phyloP scores from a whole-genome alignment of 2,888 invertebrate genomes.

The Arge pagana region DNA sequence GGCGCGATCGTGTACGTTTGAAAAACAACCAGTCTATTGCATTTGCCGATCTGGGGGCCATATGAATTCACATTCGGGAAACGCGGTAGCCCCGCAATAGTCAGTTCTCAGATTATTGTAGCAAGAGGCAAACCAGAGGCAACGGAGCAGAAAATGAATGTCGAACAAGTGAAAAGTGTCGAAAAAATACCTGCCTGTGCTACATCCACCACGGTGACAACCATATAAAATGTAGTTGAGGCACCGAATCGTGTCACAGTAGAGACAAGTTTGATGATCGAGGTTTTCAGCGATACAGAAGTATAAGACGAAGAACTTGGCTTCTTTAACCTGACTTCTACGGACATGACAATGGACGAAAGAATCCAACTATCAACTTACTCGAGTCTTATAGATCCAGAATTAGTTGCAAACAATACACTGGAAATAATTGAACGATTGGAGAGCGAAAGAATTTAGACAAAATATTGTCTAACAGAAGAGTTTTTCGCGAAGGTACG shows the following conservation, averaged over 20 bases:
- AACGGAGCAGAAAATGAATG: background rate
- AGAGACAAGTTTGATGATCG: background rate
- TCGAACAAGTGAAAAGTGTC: background rate
- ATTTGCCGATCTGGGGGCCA: constrained; percentile 7
- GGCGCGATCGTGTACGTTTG: background rate
- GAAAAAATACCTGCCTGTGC: background rate
- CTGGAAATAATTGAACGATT: constrained; percentile 3
- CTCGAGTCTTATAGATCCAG: background rate
- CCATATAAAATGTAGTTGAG: background rate
- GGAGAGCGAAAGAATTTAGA: constrained; percentile 10
- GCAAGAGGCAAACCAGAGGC: constrained; percentile 20
- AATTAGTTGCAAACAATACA: background rate
- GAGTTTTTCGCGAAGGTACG: constrained; percentile 3
- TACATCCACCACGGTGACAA: background rate
- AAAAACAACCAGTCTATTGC: background rate
- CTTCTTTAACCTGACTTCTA: background rate
- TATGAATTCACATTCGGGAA: constrained; percentile 23
- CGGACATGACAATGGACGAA: background rate
- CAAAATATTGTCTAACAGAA: background rate
- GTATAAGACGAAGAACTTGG: background rate
- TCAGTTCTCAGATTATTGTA: constrained; percentile 21
- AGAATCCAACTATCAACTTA: background rate
- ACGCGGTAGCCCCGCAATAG: constrained; percentile 23
- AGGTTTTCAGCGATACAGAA: background rate
- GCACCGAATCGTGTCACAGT: background rate